Evolutionary conservation across 2,888 invertebrate species (phyloP), one percentile per base, ranked within the genome.

Genomic region (Oscheius sp.): DNA sequence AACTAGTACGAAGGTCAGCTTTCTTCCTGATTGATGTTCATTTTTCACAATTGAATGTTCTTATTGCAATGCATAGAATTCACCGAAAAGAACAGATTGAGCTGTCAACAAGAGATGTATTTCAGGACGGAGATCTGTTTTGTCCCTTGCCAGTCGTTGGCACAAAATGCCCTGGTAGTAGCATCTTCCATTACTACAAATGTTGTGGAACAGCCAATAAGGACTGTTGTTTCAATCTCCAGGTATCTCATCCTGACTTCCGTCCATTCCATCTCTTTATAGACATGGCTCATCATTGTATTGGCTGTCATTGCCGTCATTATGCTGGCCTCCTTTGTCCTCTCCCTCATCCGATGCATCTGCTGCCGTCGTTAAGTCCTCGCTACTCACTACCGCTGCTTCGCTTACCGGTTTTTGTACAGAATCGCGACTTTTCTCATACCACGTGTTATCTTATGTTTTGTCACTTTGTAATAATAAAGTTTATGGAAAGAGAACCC

Each of bases 171-270:
- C 84, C 84, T 22, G 68, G 76, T 1, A 71, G 77, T n/a, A 73
- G 76, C 26, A 51, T 80, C 68, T 80, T 82, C 24, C 82, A 85
- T 63, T 85, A 82, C 71, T 83, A 80, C 77, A 78, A 80, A 57
- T 84, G 84, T 68, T 84, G 84, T 50, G 84, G 84, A 47, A 74
- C 78, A n/a, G 67, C 82, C 38, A 77, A 78, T 65, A 80, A 77
- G 68, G 82, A 82, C 45, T 82, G 83, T 70, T 82, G 82, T 71
- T 80, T 82, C 74, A 77, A 80, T 50, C 74, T 82, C 20, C 82
- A 82, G 74, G 80, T 80, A 44, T 51, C 17, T 17, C 17, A 22
- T 12, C 12, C 6, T 47, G 2, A 20, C 38, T 24, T 36, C 24
- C 12, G 24, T 2, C 26, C 38, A 63, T 17, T 1, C 14, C 32